Percentiles rank a stretch among this genome's conserved stretches.
Evolutionary conservation across 2,113 vertebrate species (phyloP).

Genomic region (Macaca mulatta): DNA sequence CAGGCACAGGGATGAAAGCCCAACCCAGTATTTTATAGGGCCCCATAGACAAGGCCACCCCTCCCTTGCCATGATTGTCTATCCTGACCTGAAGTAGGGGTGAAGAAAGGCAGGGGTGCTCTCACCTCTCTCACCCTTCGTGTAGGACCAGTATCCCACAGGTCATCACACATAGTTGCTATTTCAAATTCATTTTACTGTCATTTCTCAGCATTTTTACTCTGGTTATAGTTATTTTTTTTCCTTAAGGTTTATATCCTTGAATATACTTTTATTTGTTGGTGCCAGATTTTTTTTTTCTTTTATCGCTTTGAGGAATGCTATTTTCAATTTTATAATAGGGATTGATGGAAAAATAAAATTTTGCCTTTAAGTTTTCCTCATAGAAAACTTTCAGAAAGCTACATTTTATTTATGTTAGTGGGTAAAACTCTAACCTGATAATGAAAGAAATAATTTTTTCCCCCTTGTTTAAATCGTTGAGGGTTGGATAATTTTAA

Average conservation of each 20-base stretch:
- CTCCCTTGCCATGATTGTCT: background rate
- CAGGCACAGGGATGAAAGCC: background rate
- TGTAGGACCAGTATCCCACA: rapidly evolving
- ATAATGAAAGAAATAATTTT: background rate
- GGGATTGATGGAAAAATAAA: conserved; percentile 14
- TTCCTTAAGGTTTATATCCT: background rate
- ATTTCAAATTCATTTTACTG: background rate
- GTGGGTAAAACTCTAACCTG: conserved; percentile 24
- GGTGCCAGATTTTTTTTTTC: background rate
- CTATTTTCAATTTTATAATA: conserved; percentile 27
- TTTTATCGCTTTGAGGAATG: conserved; percentile 45
- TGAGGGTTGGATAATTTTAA: conserved; percentile 32
- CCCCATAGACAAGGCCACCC: background rate
- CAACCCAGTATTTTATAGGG: background rate
- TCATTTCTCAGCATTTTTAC: background rate
- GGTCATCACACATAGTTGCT: background rate
- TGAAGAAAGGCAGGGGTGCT: background rate
- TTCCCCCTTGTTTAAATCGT: conserved; percentile 10
- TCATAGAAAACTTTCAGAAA: conserved; percentile 28
- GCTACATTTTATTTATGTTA: background rate
- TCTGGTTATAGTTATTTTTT: background rate
- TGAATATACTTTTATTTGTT: conserved; percentile 43
- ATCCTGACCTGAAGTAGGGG: background rate
- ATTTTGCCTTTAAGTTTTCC: background rate
- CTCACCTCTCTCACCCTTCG: background rate